Base-by-base conservation (phyloP, 2,113 vertebrate genomes). In the Agapornis roseicollis region DNA sequence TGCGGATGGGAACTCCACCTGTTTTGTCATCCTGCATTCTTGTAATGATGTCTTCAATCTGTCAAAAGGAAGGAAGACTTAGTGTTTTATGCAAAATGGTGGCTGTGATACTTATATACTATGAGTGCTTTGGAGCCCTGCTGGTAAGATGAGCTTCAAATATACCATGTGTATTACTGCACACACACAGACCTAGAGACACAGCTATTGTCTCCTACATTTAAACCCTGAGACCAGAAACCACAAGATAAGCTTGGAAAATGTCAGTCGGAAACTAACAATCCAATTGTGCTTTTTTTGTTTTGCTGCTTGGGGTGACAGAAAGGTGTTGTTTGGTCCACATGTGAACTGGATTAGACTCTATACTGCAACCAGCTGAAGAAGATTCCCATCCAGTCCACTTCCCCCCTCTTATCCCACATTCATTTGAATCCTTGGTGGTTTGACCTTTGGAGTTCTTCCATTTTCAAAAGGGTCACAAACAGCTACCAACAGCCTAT, bases 11-110 rank as follows among this genome's bases (percentile, higher is more conserved):
- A 55, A 99, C 99, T 18, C 99, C 99, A 27, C 99, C 99, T 8
- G 98, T 97, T 97, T 99, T 99, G 97, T 99, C 99, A 93, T 99
- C 99, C 88, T 99, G 99, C 98, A 99, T 99, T 96, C 98, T 98
- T 3, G 98, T 98, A 80, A 99, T 97, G 5, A 99, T 98, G 87
- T 99, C 99, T 98, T 99, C 99, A 90, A 99, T 99, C 99, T 99
- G 98, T 50, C 96, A 97, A 85, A 95, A 69, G 65, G 92, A 92
- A 96, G 49, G 65, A 93, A 95, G n/a, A 53, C 47, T 90, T 64
- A 52, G 50, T 74, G 44, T 12, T 50, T 80, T 76, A 88, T 31
- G n/a, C 64, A 90, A 85, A 70, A 88, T 8, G 42, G n/a, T 31
- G n/a, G 71, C 61, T 49, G 25, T 22, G 60, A 37, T 1, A 1